Evolutionary conservation across 2,113 vertebrate genomes (phyloP).

Genomic region (Bettongia penicillata): DNA sequence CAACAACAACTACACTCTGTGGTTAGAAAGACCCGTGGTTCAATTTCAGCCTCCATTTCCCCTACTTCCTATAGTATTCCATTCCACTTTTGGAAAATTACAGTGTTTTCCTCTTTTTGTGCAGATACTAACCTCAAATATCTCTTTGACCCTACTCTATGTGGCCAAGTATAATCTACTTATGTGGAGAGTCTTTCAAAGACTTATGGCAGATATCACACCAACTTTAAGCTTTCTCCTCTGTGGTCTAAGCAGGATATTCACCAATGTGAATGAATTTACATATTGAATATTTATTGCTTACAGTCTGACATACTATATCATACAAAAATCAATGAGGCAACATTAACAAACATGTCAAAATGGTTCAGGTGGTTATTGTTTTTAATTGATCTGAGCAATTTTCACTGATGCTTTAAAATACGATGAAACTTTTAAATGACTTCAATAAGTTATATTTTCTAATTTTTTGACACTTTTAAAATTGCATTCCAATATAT

Average conservation of each 20-base stretch:
- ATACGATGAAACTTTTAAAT: neutral
- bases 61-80: neutral
- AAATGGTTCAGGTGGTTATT: neutral
- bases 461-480: neutral
- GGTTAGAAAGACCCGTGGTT: no score
- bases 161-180: neutral
- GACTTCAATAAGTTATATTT: neutral
- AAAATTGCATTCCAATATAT: neutral
- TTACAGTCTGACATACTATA: neutral
- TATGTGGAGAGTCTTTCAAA: neutral
- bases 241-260: neutral
- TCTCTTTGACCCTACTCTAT: neutral
- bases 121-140: neutral
- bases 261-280: neutral
- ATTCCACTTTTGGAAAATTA: neutral
- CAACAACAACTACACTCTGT: no score
- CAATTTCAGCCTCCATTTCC: neutral
- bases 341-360: neutral
- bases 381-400: neutral
- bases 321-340: neutral
- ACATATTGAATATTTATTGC: neutral
- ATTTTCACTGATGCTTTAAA: neutral
- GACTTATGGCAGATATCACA: neutral
- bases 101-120: neutral
- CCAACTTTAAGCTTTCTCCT: neutral